Evolutionary conservation across 2,888 invertebrate genomes (phyloP).

Genomic region (Boloria selene): DNA sequence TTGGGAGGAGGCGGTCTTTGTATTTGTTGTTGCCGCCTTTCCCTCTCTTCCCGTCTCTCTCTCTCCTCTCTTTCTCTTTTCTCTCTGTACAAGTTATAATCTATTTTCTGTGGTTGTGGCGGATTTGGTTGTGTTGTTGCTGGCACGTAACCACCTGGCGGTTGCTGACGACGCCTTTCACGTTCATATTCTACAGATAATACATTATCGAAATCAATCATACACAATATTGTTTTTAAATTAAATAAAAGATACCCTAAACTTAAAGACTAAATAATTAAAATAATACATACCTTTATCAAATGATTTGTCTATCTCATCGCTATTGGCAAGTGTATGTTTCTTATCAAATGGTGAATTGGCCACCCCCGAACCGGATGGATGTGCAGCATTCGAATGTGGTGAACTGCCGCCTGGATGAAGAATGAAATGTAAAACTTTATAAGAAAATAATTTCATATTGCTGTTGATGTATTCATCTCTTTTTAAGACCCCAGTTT

Average conservation of each 20-base stretch:
- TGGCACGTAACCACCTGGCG: slow-evolving; percentile 73
- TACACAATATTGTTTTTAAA: not conserved
- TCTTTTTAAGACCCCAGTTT: too few species aligned
- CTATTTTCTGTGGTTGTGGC: slow-evolving; percentile 77
- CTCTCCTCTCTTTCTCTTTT: slow-evolving; percentile 84
- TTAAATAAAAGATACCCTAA: not conserved
- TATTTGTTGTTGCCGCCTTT: slow-evolving; percentile 53
- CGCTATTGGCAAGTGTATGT: slow-evolving; percentile 56
- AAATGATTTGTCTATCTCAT: slow-evolving; percentile 74
- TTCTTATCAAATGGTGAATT: slow-evolving; percentile 66
- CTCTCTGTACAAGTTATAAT: slow-evolving; percentile 84
- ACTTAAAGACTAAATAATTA: not conserved
- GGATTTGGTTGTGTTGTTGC: slow-evolving; percentile 62
- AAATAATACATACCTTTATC: slow-evolving; percentile 62
- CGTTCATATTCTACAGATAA: slow-evolving; percentile 68
- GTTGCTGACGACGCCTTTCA: slow-evolving; percentile 69
- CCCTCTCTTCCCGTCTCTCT: slow-evolving; percentile 69
- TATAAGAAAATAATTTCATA: too few species aligned
- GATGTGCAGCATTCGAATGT: slow-evolving; percentile 56
- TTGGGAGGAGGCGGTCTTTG: slow-evolving; percentile 41
- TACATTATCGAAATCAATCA: not conserved
- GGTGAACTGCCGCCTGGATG: slow-evolving; percentile 68
- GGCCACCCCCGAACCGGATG: slow-evolving; percentile 51
- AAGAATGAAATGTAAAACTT: not conserved
- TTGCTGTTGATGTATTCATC: too few species aligned